Base-by-base conservation (phyloP, 1,140 invertebrate genomes). In the Rhopalosiphum padi region DNA sequence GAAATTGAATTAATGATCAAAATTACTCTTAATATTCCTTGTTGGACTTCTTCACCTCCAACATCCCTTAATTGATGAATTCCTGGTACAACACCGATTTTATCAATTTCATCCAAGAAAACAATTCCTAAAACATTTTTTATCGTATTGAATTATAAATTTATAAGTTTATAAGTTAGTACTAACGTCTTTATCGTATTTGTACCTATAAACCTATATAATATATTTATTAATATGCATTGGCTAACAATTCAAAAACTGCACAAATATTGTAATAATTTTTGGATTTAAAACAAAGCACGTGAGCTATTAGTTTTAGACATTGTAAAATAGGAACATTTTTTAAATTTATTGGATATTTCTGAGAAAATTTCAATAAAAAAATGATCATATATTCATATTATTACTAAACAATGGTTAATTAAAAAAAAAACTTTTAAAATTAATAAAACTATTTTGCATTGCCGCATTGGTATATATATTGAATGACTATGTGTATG, bases 41-140 rank as follows among this genome's bases (percentile, higher is more conserved):
- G 99, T 95, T 99, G 99, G 0, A 99, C 99, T 83, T 99, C 99
- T 96, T 99, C 99, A 91, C 97, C 99, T 94, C 99, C 99, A 23
- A 99, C 99, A 96, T 99, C 99, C 94, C 99, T 96, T 55, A 99
- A 95, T 95, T 99, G 98, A 95, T 99, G 98, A 94, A 99, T 99
- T 30, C 99, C 99, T 53, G 99, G 98, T 11, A 99, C 98, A 55
- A 99, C 98, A 15, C 99, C 99, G 94, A 99, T 99, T 96, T 99
- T 99, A 95, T 99, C 99, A 35, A 99, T 98, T 96, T 99, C 99
- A 95, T 99, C 99, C 93, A 99, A 96, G 95, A 99, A 99, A n/a
- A 99, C 99, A 94, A 99, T 99, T 43, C 99, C 97, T 96, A 94
- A 68, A 94, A 91, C 37, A 94, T 35, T 93, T 90, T 46, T 91